Evolutionary conservation across 2,113 vertebrate species (phyloP), one percentile per base, ranked within the genome.

Genomic region (Girardinichthys multiradiatus): DNA sequence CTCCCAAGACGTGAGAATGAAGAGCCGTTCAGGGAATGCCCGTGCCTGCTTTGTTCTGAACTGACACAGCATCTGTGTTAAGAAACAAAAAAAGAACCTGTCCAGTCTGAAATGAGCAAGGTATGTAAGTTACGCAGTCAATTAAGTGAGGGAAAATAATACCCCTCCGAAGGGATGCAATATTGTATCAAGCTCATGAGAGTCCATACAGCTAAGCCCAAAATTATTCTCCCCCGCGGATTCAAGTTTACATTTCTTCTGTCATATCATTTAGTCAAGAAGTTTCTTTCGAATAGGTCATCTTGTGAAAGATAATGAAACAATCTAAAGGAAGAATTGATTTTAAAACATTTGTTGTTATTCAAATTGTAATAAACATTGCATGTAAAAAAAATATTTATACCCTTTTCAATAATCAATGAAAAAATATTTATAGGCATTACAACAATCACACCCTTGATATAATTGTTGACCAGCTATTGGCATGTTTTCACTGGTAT

Each of bases 81-180:
- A n/a, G 54, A 24, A 51, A 51, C 24, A 54, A 19, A 74, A 24
- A 39, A 67, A 64, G 39, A 37, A 37, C 57, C 66, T 67, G 54
- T 64, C 70, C 4, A 27, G 13, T 68, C 30, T 60, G 39, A 72
- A 13, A 42, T 37, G 26, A 61, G n/a, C 21, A 63, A 4, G 11
- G 21, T 6, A 51, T 78, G 51, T 65, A 51, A 76, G 66, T 66
- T 2, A 62, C 12, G 39, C 29, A 19, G 7, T 62, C 33, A 10
- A 69, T 51, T 64, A 45, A 45, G 42, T 45, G 48, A 54, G 48
- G 48, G 48, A 57, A 84, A 70, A 64, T 9, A 61, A 31, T 31
- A 64, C 19, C 30, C 60, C 33, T 24, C 42, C 19, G 42, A 45
- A 45, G 42, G 48, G 19, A 8, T 54, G 21, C 24, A 24, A 24